Base-by-base conservation (phyloP, 2,113 vertebrate genomes). In the Riparia riparia region DNA sequence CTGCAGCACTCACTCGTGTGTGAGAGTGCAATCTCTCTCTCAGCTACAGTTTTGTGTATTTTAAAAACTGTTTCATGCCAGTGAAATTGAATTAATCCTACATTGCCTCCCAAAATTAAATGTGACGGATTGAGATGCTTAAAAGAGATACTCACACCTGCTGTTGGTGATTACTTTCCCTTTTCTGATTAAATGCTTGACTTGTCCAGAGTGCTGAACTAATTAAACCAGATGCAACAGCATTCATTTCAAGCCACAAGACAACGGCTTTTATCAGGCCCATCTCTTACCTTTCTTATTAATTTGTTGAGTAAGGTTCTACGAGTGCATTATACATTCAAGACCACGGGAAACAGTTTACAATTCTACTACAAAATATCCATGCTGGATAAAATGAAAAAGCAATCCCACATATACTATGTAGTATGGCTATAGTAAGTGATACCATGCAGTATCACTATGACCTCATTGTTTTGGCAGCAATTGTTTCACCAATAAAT, bases 151-250 rank as follows among this genome's bases (percentile, higher is more conserved):
- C 19, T 68, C 76, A 64, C 77, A 94, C 86, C 76, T 96, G 76
- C 60, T 85, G 18, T 4, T 69, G 58, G 58, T 61, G 79, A 83
- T 87, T 86, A 50, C 64, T 78, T 83, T 82, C 42, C 56, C 47
- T 77, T 34, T 79, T 61, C 89, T 93, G 84, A 94, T 94, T 90
- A 94, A 82, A 86, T 76, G 76, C 61, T 74, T 72, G 57, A 79
- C 81, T 95, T 70, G 34, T 79, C 85, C 83, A 89, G 77, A 54
- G 54, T 54, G 89, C 90, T 95, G 86, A 84, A 88, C 73, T 90
- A 93, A 90, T 70, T 82, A 83, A 81, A 66, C 51, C 31, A 82
- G 60, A 65, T 26, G 65, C 56, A 88, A 31, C 49, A 39, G 69
- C 60, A 18, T 22, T 76, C 16, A 4, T 41, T 95, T 76, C 39